Base-by-base conservation (phyloP, 2,888 invertebrate genomes). In the Plusia festucae region DNA sequence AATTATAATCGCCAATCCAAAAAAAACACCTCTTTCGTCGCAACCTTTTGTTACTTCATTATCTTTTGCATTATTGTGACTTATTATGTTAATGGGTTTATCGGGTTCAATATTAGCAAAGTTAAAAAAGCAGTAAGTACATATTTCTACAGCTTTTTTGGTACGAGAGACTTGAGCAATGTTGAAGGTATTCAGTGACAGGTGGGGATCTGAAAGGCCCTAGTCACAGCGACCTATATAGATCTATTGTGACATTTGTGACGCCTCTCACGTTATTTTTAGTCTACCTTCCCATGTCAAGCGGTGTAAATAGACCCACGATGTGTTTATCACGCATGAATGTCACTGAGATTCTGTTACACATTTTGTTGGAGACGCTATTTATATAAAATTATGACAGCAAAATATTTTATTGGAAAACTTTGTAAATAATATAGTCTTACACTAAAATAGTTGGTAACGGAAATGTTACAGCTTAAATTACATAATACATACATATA, bases 181-280 rank as follows among this genome's bases (percentile, higher is more conserved):
- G 18, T 18, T 46, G 18, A 46, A 18, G 11, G 46, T 46, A 11
- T 46, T 16, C 16, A 46, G n/a, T n/a, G 9, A 46, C 16, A 18
- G 46, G 11, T 16, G 16, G 46, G 18, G n/a, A n/a, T 18, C 16
- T 18, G 46, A 46, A 46, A 18, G 18, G 46, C 46, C 46, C 18
- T 18, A 18, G 46, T 46, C 46, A 18, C 46, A 18, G 46, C 46
- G 46, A 46, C 46, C 46, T 46, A 46, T 18, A 46, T 46, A 46
- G 18, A 46, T 46, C 18, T 46, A 46, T 46, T 46, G 46, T 46
- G 46, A 46, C 46, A 46, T 46, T 46, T 46, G 46, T 46, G 46
- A 46, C 46, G 18, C 46, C 46, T 46, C 18, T 18, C 46, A 18
- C 2, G 46, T 46, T 46, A 46, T 46, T 46, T 46, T 46, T 46